These are phyloP conservation scores for Eretmochelys imbricata DNA, from an alignment of 2,113 vertebrate genomes.

Conservation along the genomic window DNA sequence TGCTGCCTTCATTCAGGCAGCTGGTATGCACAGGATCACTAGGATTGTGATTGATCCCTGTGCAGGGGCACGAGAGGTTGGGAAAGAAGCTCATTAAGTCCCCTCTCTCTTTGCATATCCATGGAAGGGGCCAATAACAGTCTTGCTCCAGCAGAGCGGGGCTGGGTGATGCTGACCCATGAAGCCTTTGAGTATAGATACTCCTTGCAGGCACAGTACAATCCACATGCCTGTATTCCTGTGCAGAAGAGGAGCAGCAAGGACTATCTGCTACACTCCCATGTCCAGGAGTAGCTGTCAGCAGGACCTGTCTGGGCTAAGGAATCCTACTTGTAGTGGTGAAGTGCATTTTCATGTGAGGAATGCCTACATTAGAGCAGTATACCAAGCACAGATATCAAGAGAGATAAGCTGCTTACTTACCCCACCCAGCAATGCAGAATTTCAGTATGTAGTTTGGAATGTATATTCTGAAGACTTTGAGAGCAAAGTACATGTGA, in stretches of 20 bases:
- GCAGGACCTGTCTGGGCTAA: background rate
- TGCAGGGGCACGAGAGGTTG: background rate
- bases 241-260: background rate
- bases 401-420: conserved; percentile 48
- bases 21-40: background rate
- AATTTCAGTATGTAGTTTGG: conserved; percentile 89
- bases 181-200: too few species aligned
- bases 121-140: background rate
- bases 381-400: background rate
- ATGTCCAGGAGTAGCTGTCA: background rate
- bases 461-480: conserved; percentile 91
- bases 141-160: background rate
- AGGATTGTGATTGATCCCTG: background rate
- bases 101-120: background rate
- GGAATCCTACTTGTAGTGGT: background rate
- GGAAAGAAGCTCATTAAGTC: background rate
- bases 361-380: background rate
- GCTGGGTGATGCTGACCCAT: background rate
- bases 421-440: conserved; percentile 89
- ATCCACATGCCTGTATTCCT: background rate
- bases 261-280: background rate
- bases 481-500: conserved; percentile 90
- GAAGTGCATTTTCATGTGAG: background rate
- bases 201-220: background rate
- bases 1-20: background rate